Percentiles rank a stretch among this genome's conserved stretches.
Evolutionary conservation across 53 echinoderm and acorn worm genomes (phyloP).

Genomic region (Paracentrotus lividus): DNA sequence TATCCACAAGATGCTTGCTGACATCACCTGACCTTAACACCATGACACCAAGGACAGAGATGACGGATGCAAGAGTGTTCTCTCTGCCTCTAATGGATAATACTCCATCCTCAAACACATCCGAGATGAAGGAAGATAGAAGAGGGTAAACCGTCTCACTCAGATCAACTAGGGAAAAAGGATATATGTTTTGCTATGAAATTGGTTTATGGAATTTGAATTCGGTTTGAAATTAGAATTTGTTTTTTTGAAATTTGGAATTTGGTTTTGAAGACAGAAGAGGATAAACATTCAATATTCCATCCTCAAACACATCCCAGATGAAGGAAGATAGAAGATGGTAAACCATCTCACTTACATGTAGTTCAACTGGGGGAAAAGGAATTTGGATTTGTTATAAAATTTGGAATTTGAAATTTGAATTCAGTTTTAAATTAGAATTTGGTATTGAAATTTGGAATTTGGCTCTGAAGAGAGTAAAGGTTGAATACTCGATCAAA

Average conservation of each 20-base stretch:
- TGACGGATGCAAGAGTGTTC: slow-evolving; percentile 84
- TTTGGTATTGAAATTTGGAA: too few relatives aligned
- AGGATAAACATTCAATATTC: too few relatives aligned
- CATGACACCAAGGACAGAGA: slow-evolving; percentile 76
- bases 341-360: slow-evolving; percentile 77
- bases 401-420: too few relatives aligned
- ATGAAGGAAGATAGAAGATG: slow-evolving; percentile 81
- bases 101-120: slow-evolving; percentile 91
- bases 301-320: slow-evolving; percentile 87
- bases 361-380: slow-evolving; percentile 48
- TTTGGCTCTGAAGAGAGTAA: too few relatives aligned
- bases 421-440: too few relatives aligned
- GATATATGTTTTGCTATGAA: too few relatives aligned
- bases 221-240: too few relatives aligned
- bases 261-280: too few relatives aligned
- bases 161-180: slow-evolving; percentile 26
- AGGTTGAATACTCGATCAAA: too few relatives aligned
- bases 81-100: slow-evolving; percentile 82
- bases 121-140: slow-evolving; percentile 77
- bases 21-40: not conserved
- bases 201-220: too few relatives aligned
- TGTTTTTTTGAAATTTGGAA: too few relatives aligned
- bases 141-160: slow-evolving; percentile 80
- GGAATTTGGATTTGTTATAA: too few relatives aligned
- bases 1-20: not conserved